Conservation (phyloP, 1,140 invertebrate genomes). For the Goniozus legneri region DNA sequence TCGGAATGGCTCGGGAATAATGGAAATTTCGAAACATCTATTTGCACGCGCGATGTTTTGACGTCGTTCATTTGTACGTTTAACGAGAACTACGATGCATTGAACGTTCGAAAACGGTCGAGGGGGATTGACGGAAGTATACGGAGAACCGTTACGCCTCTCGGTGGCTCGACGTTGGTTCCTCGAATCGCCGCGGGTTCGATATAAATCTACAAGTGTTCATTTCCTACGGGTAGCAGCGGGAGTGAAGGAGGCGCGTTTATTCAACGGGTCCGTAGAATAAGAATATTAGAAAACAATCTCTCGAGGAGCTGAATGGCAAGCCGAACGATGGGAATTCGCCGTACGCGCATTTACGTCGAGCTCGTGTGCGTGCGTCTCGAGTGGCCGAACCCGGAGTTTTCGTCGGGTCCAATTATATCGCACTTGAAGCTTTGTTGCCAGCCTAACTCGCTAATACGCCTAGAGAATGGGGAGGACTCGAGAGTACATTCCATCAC, state of each 20-base stretch:
- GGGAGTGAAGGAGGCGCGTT: constrained; percentile 3
- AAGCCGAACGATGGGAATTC: constrained; percentile 27
- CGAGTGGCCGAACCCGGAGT: constrained; percentile 25
- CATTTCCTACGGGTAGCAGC: constrained; percentile 32
- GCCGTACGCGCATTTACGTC: too few species aligned
- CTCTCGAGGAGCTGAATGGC: constrained; percentile 31
- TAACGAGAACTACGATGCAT: too few species aligned
- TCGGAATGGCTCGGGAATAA: too few species aligned
- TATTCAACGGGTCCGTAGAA: constrained; percentile 34
- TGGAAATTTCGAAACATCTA: too few species aligned
- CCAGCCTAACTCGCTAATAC: too few species aligned
- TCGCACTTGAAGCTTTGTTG: constrained; percentile 21
- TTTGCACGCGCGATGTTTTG: too few species aligned
- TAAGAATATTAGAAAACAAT: constrained; percentile 44
- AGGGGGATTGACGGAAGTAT: too few species aligned
- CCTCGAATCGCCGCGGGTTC: constrained; percentile 22
- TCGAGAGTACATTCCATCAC: too few species aligned
- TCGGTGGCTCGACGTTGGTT: background rate
- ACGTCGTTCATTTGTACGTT: too few species aligned
- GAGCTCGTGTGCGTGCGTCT: too few species aligned
- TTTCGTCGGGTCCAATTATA: constrained; percentile 33
- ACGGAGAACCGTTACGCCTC: background rate
- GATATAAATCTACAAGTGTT: constrained; percentile 42
- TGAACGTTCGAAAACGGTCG: background rate
- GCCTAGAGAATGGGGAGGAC: too few species aligned